Evolutionary conservation across 2,113 vertebrate genomes (phyloP).

Genomic region (Arothron firmamentum): DNA sequence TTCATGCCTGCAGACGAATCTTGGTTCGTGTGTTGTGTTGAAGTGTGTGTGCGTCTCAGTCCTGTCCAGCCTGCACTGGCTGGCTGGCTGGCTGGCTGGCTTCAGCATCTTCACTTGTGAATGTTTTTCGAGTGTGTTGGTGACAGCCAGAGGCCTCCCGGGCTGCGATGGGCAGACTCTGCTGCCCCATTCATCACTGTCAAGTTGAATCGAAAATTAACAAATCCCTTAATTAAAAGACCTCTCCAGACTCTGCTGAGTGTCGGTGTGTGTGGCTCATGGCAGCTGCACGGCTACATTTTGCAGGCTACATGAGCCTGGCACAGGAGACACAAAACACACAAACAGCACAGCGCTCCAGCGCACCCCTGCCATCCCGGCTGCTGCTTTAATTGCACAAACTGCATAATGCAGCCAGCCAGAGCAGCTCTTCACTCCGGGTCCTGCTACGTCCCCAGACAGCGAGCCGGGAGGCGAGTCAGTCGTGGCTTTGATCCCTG

Average conservation of each 20-base stretch:
- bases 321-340: conserved; percentile 37
- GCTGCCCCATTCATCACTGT: conserved; percentile 67
- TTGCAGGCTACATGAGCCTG: conserved; percentile 25
- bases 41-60: conserved; percentile 32
- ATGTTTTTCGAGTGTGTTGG: conserved; percentile 28
- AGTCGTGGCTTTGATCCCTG: conserved; percentile 60
- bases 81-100: background rate
- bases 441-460: conserved; percentile 42
- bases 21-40: conserved; percentile 27
- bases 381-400: conserved; percentile 59
- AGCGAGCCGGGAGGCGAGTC: conserved; percentile 32
- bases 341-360: conserved; percentile 23
- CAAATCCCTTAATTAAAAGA: conserved; percentile 74
- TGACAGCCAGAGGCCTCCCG: conserved; percentile 46
- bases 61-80: background rate
- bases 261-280: conserved; percentile 37
- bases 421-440: conserved; percentile 39
- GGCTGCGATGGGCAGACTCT: conserved; percentile 41
- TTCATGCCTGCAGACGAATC: no score
- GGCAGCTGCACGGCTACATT: conserved; percentile 60
- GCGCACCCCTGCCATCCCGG: conserved; percentile 25
- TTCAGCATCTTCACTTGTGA: conserved; percentile 42
- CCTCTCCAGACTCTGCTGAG: conserved; percentile 37
- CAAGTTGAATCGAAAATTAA: conserved; percentile 72
- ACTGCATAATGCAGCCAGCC: conserved; percentile 49